Conservation (phyloP, 2,113 vertebrate species). For the Jaculus jaculus region DNA sequence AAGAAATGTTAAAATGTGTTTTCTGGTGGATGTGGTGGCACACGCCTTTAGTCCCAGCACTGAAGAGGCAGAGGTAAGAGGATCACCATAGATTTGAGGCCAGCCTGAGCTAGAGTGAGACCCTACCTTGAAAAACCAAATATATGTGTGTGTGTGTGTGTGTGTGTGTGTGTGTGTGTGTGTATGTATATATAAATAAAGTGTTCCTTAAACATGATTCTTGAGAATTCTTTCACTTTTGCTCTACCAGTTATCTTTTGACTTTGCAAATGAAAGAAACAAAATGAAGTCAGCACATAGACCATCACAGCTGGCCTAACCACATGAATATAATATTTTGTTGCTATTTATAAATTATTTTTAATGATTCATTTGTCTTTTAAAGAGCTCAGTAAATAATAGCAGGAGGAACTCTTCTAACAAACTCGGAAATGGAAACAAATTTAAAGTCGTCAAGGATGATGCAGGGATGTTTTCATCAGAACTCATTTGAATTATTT, state of each 20-base stretch:
- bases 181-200: too few relatives aligned
- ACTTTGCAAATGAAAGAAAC: conserved; percentile 48
- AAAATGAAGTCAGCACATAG: conserved; percentile 35
- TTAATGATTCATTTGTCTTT: conserved; percentile 48
- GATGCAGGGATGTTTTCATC: background rate
- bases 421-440: conserved; percentile 33
- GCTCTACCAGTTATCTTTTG: background rate
- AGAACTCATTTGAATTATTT: conserved; percentile 28
- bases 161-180: background rate
- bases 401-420: conserved; percentile 23
- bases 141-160: background rate
- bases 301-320: conserved; percentile 40
- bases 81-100: too few relatives aligned
- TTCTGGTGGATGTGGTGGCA: too few relatives aligned
- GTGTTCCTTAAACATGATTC: background rate
- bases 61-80: too few relatives aligned
- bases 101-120: background rate
- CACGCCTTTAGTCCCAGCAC: too few relatives aligned
- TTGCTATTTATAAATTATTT: conserved; percentile 57
- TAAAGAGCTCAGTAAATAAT: conserved; percentile 58
- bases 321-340: conserved; percentile 42
- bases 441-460: conserved; percentile 23
- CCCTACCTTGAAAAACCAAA: too few relatives aligned
- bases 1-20: background rate
- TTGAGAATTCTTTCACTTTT: conserved; percentile 19